phyloP scores from a whole-genome alignment of 2,797 vertebrate genomes.

The Acipenser ruthenus region DNA sequence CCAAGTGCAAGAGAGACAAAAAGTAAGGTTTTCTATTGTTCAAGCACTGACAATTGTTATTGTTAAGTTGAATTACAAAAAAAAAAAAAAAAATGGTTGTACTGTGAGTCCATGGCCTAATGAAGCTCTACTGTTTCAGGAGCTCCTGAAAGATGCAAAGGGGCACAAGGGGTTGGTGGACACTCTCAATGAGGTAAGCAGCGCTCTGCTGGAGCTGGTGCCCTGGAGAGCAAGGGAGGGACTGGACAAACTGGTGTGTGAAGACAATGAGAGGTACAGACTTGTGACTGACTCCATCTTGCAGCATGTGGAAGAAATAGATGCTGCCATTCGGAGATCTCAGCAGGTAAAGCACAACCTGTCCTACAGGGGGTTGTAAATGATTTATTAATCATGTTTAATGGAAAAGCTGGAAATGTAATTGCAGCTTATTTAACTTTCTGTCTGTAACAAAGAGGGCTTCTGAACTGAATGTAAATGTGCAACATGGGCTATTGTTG shows the following conservation, averaged over 20 bases:
- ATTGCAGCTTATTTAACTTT: no score
- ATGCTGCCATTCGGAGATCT: constrained; percentile 79
- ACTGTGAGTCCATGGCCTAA: no score
- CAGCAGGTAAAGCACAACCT: constrained; percentile 71
- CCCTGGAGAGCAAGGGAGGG: constrained; percentile 89
- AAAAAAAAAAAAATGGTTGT: no score
- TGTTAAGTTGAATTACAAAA: background rate
- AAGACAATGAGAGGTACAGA: constrained; percentile 82
- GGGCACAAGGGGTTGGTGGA: constrained; percentile 70
- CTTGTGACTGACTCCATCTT: constrained; percentile 64
- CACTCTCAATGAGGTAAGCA: constrained; percentile 81
- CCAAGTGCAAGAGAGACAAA: constrained; percentile 73
- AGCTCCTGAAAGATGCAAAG: constrained; percentile 74
- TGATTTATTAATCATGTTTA: constrained; percentile 3
- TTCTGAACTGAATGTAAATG: constrained; percentile 22
- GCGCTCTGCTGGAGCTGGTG: constrained; percentile 82
- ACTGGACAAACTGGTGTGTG: constrained; percentile 80
- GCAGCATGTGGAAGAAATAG: constrained; percentile 81
- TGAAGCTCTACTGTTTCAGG: constrained; percentile 43
- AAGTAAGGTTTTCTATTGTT: constrained; percentile 49
- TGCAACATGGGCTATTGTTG: constrained; percentile 17
- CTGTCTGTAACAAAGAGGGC: constrained; percentile 18
- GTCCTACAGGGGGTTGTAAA: constrained; percentile 11
- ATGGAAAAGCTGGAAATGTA: no score
- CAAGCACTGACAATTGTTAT: background rate